Evolutionary conservation across 2,113 vertebrate genomes (phyloP).

Genomic region (Canis aureus): DNA sequence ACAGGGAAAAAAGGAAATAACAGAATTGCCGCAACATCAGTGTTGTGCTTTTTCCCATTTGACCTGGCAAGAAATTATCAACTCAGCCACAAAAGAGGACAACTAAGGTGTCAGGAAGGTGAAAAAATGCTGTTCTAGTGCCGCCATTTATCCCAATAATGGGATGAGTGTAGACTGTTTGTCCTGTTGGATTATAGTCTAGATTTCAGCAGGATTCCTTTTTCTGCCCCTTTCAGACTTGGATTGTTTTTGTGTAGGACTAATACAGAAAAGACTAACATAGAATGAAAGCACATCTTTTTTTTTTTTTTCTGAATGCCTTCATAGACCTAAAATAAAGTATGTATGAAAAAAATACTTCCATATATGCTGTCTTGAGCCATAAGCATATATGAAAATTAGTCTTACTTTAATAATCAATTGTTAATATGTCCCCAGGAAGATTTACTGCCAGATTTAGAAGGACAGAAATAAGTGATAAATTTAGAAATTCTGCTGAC

Average conservation of each 20-base stretch:
- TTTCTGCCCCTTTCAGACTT: neutral
- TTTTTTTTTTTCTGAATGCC: neutral
- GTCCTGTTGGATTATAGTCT: neutral
- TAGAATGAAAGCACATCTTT: neutral
- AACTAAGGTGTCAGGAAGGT: neutral
- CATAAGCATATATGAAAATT: neutral
- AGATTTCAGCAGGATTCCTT: neutral
- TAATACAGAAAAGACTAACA: constrained; percentile 2
- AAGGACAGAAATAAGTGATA: neutral
- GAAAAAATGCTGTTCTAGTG: constrained; percentile 16
- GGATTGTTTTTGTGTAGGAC: neutral
- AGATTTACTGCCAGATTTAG: neutral
- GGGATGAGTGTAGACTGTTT: neutral
- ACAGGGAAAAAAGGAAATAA: neutral
- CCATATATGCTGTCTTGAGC: neutral
- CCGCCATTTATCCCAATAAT: neutral
- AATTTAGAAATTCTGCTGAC: neutral
- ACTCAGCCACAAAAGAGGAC: neutral
- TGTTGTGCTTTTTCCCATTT: neutral
- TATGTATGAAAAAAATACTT: neutral
- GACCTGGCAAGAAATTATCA: neutral
- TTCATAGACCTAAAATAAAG: constrained; percentile 4
- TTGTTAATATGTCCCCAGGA: neutral
- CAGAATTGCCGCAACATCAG: neutral
- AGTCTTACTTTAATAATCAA: neutral